Evolutionary conservation across 2,113 vertebrate species (phyloP), one percentile per base, ranked within the genome.

Genomic region (Mixornis gularis): DNA sequence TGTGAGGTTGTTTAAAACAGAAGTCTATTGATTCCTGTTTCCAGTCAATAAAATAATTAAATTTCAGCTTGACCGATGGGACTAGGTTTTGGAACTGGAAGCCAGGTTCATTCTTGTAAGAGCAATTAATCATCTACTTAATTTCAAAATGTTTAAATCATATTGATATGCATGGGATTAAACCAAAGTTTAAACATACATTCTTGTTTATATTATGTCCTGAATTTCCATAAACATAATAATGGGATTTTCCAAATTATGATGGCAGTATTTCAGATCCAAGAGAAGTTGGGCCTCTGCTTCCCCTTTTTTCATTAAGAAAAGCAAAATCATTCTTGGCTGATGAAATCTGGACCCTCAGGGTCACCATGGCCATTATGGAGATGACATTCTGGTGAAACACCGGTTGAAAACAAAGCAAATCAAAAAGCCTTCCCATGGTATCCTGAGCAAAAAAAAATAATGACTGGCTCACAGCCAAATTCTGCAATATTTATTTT

Each of bases 11-110:
- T 25, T 74, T 72, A 32, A 80, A 92, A 26, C 25, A 62, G 41
- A 21, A 89, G n/a, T 20, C 52, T 46, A 85, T 79, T 66, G 65
- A 85, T 84, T 55, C 20, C 15, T 82, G 1, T 55, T 85, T 77
- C 34, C 12, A 66, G 51, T 70, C 66, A 79, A 77, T 83, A 70
- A 69, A 95, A 90, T 70, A 71, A 92, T 63, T 81, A 60, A 64
- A 73, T 59, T 72, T 87, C 49, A 40, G 7, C 41, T 79, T 68
- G n/a, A 8, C 18, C 0, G 0, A 15, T 72, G 38, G 34, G 32
- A 87, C 34, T 27, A 56, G 46, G 11, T 77, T 70, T 59, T 69
- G 13, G 29, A 87, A 65, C 16, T 85, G 32, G 26, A 72, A 93
- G 25, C 58, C 14, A 43, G 27, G 77, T 9, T 82, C 0, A 0